phyloP scores from a whole-genome alignment of 2,888 invertebrate genomes.

The Platypus cylindrus region DNA sequence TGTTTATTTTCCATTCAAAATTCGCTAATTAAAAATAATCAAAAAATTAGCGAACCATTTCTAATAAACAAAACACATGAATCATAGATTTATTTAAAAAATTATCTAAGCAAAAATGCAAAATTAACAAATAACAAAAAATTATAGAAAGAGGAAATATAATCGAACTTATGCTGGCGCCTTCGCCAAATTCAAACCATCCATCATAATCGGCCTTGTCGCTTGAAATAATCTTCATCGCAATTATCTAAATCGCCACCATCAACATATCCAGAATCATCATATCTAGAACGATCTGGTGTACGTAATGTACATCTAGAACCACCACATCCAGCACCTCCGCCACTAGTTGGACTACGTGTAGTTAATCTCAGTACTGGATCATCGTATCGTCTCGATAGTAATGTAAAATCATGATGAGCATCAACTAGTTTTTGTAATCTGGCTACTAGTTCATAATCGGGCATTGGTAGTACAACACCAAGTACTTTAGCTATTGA shows the following conservation, averaged over 20 bases:
- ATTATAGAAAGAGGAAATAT: too few species aligned
- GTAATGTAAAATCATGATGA: conserved; percentile 74
- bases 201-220: conserved; percentile 19
- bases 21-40: too few species aligned
- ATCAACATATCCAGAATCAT: conserved; percentile 61
- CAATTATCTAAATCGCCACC: conserved; percentile 53
- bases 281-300: conserved; percentile 47
- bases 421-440: conserved; percentile 75
- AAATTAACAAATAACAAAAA: too few species aligned
- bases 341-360: conserved; percentile 46
- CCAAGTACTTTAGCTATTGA: conserved; percentile 45
- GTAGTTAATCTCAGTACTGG: conserved; percentile 39
- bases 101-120: too few species aligned
- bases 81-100: too few species aligned
- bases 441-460: conserved; percentile 48
- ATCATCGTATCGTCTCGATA: conserved; percentile 62
- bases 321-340: too few species aligned
- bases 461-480: conserved; percentile 40
- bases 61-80: too few species aligned
- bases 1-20: too few species aligned
- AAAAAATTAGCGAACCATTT: too few species aligned
- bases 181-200: not conserved
- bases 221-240: conserved; percentile 55
- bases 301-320: conserved; percentile 34
- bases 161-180: too few species aligned